Evolutionary conservation across 2,888 invertebrate genomes (phyloP), one percentile per base, ranked within the genome.

Genomic region (Xanthia icteritia): DNA sequence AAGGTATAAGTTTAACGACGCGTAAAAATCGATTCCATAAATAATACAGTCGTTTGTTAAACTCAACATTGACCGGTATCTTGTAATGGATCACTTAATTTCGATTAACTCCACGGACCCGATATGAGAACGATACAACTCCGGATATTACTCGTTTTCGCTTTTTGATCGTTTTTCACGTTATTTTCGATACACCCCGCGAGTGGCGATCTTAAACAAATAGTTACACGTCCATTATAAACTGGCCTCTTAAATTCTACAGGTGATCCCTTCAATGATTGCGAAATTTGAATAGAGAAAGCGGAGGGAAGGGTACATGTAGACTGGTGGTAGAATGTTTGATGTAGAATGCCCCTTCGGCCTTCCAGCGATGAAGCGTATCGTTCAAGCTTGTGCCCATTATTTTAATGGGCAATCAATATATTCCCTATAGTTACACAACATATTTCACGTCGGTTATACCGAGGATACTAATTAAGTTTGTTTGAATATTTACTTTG

Each of bases 1-100:
- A 84, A 88, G 76, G 81, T 78, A 79, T 51, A 90, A 85, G 84
- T 89, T 91, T 90, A 92, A 93, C 91, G 92, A 91, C 87, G 90
- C 91, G 91, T 94, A 93, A 94, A 94, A 94, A 94, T 93, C 92
- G 92, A 92, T 93, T 91, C 92, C 90, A 94, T 94, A 95, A 94
- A 94, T 93, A 95, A 93, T 92, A 91, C 89, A 91, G 92, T 92
- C 93, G 93, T 93, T 93, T 92, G 92, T 93, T 92, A 91, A 93
- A 92, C 89, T 91, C 91, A 91, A 91, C 86, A 86, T 86, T 89
- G 89, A 90, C 94, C 93, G 92, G 94, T 95, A 95, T 95, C 95
- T 93, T 93, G 94, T 94, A 95, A 96, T 95, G 95, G 96, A 96
- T 96, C 96, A 95, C 96, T 96, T 96, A 96, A 95, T 96, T 96